These are phyloP conservation scores for Penaeus vannamei DNA, from an alignment of 1,140 invertebrate genomes.

Conservation along the genomic window DNA sequence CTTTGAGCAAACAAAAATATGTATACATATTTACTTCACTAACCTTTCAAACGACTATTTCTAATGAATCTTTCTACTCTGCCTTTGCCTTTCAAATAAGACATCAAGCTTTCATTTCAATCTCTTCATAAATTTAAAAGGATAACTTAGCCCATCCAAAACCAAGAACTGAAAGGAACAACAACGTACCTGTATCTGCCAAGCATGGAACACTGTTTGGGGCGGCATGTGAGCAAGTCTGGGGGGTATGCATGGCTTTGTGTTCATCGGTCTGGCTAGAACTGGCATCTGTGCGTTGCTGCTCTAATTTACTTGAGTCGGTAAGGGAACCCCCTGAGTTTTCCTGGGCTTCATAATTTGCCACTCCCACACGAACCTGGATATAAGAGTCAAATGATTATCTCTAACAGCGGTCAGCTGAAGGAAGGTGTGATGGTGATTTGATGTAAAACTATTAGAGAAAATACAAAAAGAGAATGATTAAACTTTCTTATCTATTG, in stretches of 20 bases:
- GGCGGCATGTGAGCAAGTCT: conserved; percentile 70
- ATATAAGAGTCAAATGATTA: too few species aligned
- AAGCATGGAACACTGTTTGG: conserved; percentile 76
- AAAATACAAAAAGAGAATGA: too few species aligned
- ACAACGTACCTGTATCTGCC: conserved; percentile 77
- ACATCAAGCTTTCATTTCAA: not conserved
- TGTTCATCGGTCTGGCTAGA: conserved; percentile 83
- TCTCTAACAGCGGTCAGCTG: too few species aligned
- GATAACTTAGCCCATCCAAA: too few species aligned
- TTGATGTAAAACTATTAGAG: too few species aligned
- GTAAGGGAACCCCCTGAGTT: conserved; percentile 57
- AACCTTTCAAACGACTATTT: too few species aligned
- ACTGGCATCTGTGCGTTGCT: conserved; percentile 52
- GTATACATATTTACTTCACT: too few species aligned
- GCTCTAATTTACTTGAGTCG: conserved; percentile 67
- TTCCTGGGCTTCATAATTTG: conserved; percentile 41
- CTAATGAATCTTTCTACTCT: too few species aligned
- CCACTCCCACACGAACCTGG: conserved; percentile 26
- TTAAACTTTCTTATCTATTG: too few species aligned
- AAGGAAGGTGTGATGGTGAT: too few species aligned
- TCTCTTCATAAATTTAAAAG: not conserved
- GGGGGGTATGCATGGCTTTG: conserved; percentile 81
- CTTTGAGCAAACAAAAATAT: too few species aligned
- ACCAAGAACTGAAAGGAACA: not conserved
- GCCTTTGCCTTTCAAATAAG: too few species aligned